Evolutionary conservation across 2,113 vertebrate genomes (phyloP), one percentile per base, ranked within the genome.

Genomic region (Clupea harengus): DNA sequence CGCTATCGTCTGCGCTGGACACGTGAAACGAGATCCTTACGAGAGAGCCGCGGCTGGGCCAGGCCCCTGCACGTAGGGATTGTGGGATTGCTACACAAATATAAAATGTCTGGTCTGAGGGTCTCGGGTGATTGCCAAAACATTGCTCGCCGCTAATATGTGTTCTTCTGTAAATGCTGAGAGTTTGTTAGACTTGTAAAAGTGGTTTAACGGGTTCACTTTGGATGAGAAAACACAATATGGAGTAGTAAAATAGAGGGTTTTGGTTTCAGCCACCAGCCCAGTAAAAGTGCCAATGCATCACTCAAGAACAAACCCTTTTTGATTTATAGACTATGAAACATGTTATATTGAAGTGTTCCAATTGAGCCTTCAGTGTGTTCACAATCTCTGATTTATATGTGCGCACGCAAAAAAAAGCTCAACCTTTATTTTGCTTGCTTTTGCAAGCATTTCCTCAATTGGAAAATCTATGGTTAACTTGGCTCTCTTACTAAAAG

Each of bases 271-370:
- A 92, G 87, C 89, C 91, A 75, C 89, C 92, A 80, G 84, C 84
- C 82, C 83, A 64, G 88, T 95, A 93, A 95, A 95, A 92, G 85
- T 93, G 92, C 78, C 92, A 94, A 93, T 87, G 75, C 86, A 91
- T 94, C 91, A 91, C 82, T 93, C 92, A 93, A 81, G 93, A 83
- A 32, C 81, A 84, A 75, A 81, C 46, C 49, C n/a, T 50, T 49
- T 85, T 87, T 90, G 90, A 92, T 94, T 94, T 93, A 94, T 89
- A 90, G 83, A 86, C 84, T 84, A 83, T 86, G 88, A 84, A 91
- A 88, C 81, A 85, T 81, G 67, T 28, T 46, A 28, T 39, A 49
- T 49, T 6, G 6, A 72, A 46, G 39, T 50, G n/a, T 67, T n/a
- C 45, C 44, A 47, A 64, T 75, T 45, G 45, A 52, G 17, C n/a